Evolutionary conservation across 2,113 vertebrate species (phyloP).

Genomic region (Ariopsis seemanni): DNA sequence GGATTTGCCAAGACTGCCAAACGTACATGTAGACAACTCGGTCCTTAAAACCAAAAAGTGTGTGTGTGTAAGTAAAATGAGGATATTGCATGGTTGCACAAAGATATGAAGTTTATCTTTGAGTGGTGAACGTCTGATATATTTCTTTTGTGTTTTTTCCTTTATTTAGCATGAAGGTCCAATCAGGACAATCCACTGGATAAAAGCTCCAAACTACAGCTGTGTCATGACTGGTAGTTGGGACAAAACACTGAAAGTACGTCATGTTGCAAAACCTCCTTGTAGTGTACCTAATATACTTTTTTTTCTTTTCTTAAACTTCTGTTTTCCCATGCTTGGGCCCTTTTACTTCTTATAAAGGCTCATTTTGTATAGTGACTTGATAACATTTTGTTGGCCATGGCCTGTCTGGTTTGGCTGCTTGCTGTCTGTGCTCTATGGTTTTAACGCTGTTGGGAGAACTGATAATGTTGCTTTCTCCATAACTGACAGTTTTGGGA

Average conservation of each 20-base stretch:
- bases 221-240: conserved; percentile 98
- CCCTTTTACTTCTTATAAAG: background rate
- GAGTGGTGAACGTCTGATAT: too few relatives aligned
- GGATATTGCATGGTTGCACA: too few relatives aligned
- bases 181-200: conserved; percentile 96
- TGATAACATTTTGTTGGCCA: background rate
- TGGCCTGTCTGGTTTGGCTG: background rate
- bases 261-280: background rate
- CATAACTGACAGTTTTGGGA: conserved; percentile 88
- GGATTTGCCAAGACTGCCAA: background rate
- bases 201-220: conserved; percentile 97
- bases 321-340: background rate
- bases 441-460: background rate
- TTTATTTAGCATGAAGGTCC: conserved; percentile 88
- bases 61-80: too few relatives aligned
- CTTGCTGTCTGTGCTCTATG: background rate
- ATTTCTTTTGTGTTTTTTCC: background rate
- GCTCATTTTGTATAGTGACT: background rate
- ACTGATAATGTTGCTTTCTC: conserved; percentile 8
- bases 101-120: too few relatives aligned
- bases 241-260: conserved; percentile 97
- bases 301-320: background rate
- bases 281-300: background rate
- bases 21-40: background rate
- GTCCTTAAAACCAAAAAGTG: background rate